Conservation (phyloP, 2,888 invertebrate species). For the Lymantria monacha region DNA sequence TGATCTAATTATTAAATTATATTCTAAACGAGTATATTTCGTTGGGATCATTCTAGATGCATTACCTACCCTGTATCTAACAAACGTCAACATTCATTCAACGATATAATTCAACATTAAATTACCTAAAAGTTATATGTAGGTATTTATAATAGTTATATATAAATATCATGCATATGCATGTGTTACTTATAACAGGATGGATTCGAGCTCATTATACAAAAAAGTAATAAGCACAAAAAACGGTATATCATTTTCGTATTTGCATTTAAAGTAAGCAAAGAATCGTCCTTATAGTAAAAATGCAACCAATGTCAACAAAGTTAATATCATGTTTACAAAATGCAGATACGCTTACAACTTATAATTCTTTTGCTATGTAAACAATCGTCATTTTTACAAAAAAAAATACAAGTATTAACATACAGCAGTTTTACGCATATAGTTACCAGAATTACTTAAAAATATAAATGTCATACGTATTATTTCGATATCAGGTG, state of each 20-base stretch:
- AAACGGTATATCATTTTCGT: no score
- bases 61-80: conserved; percentile 69
- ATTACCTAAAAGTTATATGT: conserved; percentile 17
- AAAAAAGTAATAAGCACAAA: conserved; percentile 18
- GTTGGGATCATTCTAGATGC: conserved; percentile 66
- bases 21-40: conserved; percentile 38
- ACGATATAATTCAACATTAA: conserved; percentile 39
- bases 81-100: conserved; percentile 52
- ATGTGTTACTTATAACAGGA: conserved; percentile 43
- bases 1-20: no score
- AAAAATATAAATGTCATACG: conserved; percentile 11
- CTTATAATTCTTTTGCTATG: no score
- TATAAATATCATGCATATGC: conserved; percentile 36
- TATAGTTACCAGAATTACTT: conserved; percentile 10
- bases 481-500: conserved; percentile 5
- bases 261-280: no score
- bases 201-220: conserved; percentile 55
- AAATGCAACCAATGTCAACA: no score
- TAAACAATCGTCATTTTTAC: no score
- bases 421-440: background rate
- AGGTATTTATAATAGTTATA: conserved; percentile 3
- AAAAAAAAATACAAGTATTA: conserved; percentile 2
- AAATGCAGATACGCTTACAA: no score
- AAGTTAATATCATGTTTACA: no score
- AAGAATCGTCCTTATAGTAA: no score